phyloP scores from a whole-genome alignment of 2,797 vertebrate species.

The Glossophaga mutica region DNA sequence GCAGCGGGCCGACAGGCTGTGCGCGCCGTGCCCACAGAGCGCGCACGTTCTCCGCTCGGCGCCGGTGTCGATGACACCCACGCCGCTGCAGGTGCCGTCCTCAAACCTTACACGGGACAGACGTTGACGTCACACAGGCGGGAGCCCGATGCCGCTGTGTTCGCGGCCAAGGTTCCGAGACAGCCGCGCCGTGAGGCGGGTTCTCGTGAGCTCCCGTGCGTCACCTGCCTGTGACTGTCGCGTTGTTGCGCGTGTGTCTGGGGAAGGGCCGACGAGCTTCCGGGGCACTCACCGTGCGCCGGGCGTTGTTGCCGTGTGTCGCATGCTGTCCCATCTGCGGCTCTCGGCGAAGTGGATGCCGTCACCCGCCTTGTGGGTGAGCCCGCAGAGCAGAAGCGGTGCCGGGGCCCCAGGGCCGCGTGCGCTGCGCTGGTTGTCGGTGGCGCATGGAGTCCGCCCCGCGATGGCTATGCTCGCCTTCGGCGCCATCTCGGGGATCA shows the following conservation, averaged over 20 bases:
- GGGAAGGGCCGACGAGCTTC: neutral
- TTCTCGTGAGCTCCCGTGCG: neutral
- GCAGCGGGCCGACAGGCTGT: neutral
- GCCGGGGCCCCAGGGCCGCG: neutral
- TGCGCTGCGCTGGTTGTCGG: neutral
- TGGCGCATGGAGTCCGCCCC: neutral
- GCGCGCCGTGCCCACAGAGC: neutral
- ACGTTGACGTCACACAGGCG: neutral
- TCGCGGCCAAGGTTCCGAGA: neutral
- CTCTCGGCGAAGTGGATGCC: neutral
- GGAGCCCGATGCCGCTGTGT: neutral
- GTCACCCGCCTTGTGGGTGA: neutral
- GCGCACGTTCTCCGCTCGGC: neutral
- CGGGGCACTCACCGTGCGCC: neutral
- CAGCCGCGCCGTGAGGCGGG: neutral
- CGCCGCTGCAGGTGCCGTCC: neutral
- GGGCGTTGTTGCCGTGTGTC: neutral
- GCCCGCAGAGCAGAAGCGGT: neutral
- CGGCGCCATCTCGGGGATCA: constrained; percentile 15
- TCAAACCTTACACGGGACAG: neutral
- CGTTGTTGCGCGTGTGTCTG: neutral
- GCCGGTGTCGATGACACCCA: neutral
- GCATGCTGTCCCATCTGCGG: neutral
- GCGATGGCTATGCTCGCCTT: neutral
- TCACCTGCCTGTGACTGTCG: neutral